Evolutionary conservation across 2,113 vertebrate species (phyloP), one percentile per base, ranked within the genome.

Genomic region (Pedetes capensis): DNA sequence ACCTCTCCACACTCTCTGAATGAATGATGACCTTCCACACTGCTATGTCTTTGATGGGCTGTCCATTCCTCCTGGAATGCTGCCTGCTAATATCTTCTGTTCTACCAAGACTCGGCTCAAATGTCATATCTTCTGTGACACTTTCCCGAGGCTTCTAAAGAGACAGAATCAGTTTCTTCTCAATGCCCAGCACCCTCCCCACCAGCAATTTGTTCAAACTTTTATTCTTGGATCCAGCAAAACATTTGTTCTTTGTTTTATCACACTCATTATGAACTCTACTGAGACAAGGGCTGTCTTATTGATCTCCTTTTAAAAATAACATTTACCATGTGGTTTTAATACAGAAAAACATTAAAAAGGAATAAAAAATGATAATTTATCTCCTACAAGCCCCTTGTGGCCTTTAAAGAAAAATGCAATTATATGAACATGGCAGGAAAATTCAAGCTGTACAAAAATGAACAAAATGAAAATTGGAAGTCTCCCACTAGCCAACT

Each of bases 221-320:
- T 96, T 76, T 95, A 61, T 95, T 72, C 92, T 82, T 86, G 55
- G 74, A 95, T 72, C 66, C 71, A 86, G 59, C 66, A 89, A 96
- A 95, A 39, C 72, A 94, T 79, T 61, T 89, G 71, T 68, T 91
- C 78, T 66, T 79, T 95, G 74, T n/a, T 68, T 91, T 89, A 95
- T 89, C 61, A 95, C n/a, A 85, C 32, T 83, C 69, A 83, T 51
- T 68, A 93, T 89, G 74, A 93, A 92, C 68, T 83, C 80, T 66
- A 89, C 90, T 22, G 63, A 91, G 87, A 95, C 83, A 91, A 79
- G 37, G 53, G 2, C 69, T 93, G 32, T 91, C 93, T 95, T 85
- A 93, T 74, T 79, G 51, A 91, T 86, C 96, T 92, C 74, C 27
- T 81, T 95, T 95, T 89, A 37, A 95, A 96, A 95, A 87, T 93